phyloP scores from a whole-genome alignment of 2,113 vertebrate species.

The Puntigrus tetrazona region DNA sequence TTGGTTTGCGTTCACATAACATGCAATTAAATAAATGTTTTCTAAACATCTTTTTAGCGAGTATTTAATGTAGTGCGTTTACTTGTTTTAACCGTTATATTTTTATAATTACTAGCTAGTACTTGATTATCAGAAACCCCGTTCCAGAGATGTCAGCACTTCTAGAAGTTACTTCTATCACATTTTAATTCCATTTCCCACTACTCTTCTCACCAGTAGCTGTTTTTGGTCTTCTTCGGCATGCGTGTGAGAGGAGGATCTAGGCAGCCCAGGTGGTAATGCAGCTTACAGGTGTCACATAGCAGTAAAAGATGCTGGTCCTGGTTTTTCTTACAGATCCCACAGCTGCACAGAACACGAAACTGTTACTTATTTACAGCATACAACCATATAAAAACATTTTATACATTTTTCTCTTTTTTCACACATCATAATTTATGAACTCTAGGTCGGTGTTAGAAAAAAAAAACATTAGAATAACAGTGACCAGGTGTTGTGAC shows the following conservation, averaged over 20 bases:
- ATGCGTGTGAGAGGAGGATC: constrained; percentile 97
- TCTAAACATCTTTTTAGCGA: too few species aligned
- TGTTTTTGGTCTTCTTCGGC: constrained; percentile 99
- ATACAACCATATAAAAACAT: neutral
- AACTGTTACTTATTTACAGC: neutral
- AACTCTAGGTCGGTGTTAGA: neutral
- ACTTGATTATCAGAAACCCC: neutral
- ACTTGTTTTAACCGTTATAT: neutral
- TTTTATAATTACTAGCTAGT: neutral
- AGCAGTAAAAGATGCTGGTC: constrained; percentile 94
- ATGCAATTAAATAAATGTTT: too few species aligned
- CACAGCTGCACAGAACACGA: constrained; percentile 75
- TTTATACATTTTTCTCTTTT: neutral
- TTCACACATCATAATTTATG: neutral
- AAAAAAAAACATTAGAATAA: neutral
- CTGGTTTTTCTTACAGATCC: constrained; percentile 98
- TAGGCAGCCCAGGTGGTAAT: constrained; percentile 97
- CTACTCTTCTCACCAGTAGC: constrained; percentile 88
- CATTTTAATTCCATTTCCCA: neutral
- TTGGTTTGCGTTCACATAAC: too few species aligned
- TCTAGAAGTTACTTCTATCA: neutral
- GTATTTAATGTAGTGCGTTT: too few species aligned
- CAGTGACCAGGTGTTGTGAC: neutral
- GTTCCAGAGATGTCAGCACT: neutral
- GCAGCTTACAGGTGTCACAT: constrained; percentile 97